Percentiles rank a stretch among this genome's conserved stretches.
Conservation (phyloP, 2,797 vertebrate species). For the Simalia tracyae region DNA sequence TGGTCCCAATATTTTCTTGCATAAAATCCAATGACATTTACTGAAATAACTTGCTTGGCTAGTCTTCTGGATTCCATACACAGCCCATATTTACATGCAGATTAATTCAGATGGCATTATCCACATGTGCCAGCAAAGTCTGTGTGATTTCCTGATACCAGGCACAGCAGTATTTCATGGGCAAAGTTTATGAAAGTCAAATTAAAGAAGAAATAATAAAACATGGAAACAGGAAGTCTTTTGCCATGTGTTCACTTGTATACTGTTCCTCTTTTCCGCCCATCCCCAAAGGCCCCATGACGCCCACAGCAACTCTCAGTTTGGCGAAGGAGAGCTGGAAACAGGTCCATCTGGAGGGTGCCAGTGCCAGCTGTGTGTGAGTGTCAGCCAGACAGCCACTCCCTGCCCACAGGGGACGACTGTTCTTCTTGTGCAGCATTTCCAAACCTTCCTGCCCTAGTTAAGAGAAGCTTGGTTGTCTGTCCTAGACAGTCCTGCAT, state of each 20-base stretch:
- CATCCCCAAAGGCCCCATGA: conserved; percentile 39
- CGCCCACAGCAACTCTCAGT: conserved; percentile 31
- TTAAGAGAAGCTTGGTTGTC: conserved; percentile 36
- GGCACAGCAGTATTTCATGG: conserved; percentile 25
- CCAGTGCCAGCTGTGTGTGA: conserved; percentile 33
- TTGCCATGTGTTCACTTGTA: conserved; percentile 42
- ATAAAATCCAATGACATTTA: conserved; percentile 10
- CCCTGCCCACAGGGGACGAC: conserved; percentile 36
- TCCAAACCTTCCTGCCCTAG: conserved; percentile 25
- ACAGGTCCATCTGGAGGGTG: conserved; percentile 37
- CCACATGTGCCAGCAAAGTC: conserved; percentile 18
- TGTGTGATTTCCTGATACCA: conserved; percentile 33
- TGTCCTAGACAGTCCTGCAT: conserved; percentile 17
- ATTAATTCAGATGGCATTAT: conserved; percentile 29
- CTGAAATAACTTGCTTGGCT: conserved; percentile 19
- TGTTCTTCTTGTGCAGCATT: conserved; percentile 39
- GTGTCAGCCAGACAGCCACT: conserved; percentile 36
- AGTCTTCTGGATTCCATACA: neutral
- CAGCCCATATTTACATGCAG: conserved; percentile 26
- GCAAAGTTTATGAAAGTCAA: conserved; percentile 29
- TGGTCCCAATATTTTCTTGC: conserved; percentile 5
- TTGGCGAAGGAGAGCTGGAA: conserved; percentile 31
- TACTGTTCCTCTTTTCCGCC: conserved; percentile 36
- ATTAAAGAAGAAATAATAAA: conserved; percentile 18
- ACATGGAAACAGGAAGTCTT: conserved; percentile 40